Evolutionary conservation across 2,888 invertebrate genomes (phyloP).

Genomic region (Tachystola acroxantha): DNA sequence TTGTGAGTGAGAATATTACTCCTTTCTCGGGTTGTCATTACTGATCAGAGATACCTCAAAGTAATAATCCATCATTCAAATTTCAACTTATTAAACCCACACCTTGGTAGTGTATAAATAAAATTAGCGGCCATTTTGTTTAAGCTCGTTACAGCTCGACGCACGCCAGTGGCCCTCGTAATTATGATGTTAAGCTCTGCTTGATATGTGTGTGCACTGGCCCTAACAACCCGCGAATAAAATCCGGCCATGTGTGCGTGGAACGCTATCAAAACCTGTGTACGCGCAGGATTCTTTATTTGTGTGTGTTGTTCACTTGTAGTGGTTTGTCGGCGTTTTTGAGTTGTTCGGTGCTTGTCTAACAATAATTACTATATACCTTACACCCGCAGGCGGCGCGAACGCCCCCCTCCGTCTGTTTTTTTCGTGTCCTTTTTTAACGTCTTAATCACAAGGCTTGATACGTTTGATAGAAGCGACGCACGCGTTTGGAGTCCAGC

Average conservation of each 20-base stretch:
- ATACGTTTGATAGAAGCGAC: slow-evolving; percentile 19
- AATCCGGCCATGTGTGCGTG: slow-evolving; percentile 27
- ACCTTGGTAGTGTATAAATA: slow-evolving; percentile 49
- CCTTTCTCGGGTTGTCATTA: slow-evolving; percentile 1
- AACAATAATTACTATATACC: slow-evolving; percentile 75
- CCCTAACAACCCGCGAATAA: slow-evolving; percentile 49
- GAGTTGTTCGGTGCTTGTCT: slow-evolving; percentile 60
- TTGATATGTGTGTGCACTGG: slow-evolving; percentile 31
- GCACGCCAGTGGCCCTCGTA: slow-evolving; percentile 73
- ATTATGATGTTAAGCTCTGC: slow-evolving; percentile 59
- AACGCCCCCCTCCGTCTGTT: slow-evolving; percentile 17
- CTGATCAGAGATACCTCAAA: neutral
- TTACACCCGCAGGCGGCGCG: slow-evolving; percentile 56
- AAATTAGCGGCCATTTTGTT: slow-evolving; percentile 75
- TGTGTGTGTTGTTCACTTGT: slow-evolving; percentile 23
- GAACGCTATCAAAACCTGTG: slow-evolving; percentile 14
- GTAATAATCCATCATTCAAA: slow-evolving; percentile 34
- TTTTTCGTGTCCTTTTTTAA: slow-evolving; percentile 27
- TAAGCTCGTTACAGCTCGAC: slow-evolving; percentile 73
- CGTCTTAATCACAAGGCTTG: slow-evolving; percentile 42
- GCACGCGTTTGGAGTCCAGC: slow-evolving; percentile 28
- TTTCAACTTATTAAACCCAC: slow-evolving; percentile 52
- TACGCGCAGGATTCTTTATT: slow-evolving; percentile 17
- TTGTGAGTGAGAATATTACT: neutral
- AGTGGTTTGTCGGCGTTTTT: slow-evolving; percentile 67